Conservation (phyloP, 2,113 vertebrate genomes). For the Crotalus tigris region DNA sequence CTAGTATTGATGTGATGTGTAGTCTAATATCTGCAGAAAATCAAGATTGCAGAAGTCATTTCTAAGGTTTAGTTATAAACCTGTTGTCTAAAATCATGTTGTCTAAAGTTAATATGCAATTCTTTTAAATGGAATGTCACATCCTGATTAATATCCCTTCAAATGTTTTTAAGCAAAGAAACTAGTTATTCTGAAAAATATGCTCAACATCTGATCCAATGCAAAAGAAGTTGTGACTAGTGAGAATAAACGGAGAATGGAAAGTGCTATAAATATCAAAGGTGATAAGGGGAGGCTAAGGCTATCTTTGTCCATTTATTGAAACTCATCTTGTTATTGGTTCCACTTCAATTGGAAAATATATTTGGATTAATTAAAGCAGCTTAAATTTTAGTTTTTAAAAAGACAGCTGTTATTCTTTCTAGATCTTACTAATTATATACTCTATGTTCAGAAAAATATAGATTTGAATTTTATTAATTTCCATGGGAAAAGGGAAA, state of each 20-base stretch:
- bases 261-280: not conserved
- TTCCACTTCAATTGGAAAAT: constrained; percentile 14
- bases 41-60: not conserved
- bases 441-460: not conserved
- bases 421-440: not conserved
- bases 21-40: not conserved
- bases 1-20: not conserved
- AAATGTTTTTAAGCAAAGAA: not conserved
- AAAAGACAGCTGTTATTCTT: not conserved
- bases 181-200: not conserved
- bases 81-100: not conserved
- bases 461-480: rapidly evolving
- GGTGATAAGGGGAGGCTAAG: not conserved
- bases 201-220: not conserved
- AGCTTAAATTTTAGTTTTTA: not conserved
- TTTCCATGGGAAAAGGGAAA: not conserved
- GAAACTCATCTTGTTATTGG: not conserved
- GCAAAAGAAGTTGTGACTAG: not conserved
- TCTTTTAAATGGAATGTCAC: not conserved
- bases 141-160: not conserved
- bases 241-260: not conserved
- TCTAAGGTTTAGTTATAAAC: not conserved
- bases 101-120: not conserved
- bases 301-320: not conserved
- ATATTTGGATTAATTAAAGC: not conserved